Evolutionary conservation across 2,888 invertebrate species (phyloP).

Genomic region (Drosophila kuntzei): DNA sequence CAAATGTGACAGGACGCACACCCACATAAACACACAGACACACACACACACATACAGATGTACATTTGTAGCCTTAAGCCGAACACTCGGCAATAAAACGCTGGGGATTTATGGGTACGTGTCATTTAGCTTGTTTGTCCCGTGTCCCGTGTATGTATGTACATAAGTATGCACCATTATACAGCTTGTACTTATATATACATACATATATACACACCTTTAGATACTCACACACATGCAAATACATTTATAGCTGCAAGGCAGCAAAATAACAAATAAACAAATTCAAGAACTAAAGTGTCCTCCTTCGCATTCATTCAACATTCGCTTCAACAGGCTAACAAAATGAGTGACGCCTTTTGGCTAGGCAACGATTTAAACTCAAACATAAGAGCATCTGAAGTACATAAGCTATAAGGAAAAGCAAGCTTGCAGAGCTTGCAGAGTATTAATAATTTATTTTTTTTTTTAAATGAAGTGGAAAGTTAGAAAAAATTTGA

Average conservation of each 20-base stretch:
- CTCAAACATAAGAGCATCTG: neutral
- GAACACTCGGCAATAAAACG: slow-evolving; percentile 71
- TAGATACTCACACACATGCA: neutral
- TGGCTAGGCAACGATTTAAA: slow-evolving; percentile 26
- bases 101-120: slow-evolving; percentile 73
- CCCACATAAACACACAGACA: slow-evolving; percentile 18
- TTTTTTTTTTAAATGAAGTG: no score
- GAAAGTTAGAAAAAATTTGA: no score
- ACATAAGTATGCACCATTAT: slow-evolving; percentile 34
- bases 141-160: slow-evolving; percentile 23
- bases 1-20: slow-evolving; percentile 57
- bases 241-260: slow-evolving; percentile 13
- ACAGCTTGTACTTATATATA: slow-evolving; percentile 6
- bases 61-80: slow-evolving; percentile 51
- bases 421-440: no score
- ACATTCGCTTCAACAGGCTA: slow-evolving; percentile 48
- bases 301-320: slow-evolving; percentile 30
- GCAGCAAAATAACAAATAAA: slow-evolving; percentile 54
- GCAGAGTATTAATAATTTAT: no score
- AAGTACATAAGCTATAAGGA: slow-evolving; percentile 19
- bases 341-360: slow-evolving; percentile 42
- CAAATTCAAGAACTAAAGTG: slow-evolving; percentile 52
- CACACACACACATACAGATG: neutral
- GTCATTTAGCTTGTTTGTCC: slow-evolving; percentile 75
- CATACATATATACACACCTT: slow-evolving; percentile 3